Conservation (phyloP, 2,888 invertebrate species). For the Caenorhabditis wallacei region DNA sequence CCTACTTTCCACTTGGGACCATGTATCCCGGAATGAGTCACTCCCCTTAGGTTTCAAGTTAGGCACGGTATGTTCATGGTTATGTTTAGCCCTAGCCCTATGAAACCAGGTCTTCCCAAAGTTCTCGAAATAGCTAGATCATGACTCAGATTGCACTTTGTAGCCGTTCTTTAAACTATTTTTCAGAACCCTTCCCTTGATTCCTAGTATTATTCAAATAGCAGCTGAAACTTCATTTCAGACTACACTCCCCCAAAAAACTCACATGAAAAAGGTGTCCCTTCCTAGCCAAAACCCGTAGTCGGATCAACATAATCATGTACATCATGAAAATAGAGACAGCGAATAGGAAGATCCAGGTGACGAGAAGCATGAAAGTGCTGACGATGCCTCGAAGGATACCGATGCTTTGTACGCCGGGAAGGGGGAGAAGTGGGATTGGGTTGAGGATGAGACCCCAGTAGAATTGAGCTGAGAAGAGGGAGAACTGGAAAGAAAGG, state of each 20-base stretch:
- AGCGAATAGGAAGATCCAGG: constrained; percentile 40
- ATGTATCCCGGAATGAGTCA: no score
- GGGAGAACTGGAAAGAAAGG: constrained; percentile 21
- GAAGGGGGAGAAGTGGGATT: constrained; percentile 34
- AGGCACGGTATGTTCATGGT: no score
- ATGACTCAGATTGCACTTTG: no score
- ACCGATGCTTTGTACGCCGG: constrained; percentile 33
- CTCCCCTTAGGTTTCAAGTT: no score
- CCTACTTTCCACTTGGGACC: no score
- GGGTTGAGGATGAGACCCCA: constrained; percentile 46
- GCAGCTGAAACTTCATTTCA: neutral
- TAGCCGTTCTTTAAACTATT: no score
- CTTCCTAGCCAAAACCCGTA: constrained; percentile 31
- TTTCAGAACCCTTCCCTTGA: neutral
- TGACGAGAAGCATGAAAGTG: constrained; percentile 26
- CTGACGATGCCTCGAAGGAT: constrained; percentile 1
- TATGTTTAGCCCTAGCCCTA: no score
- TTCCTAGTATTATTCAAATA: neutral
- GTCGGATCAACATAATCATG: constrained; percentile 38
- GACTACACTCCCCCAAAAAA: neutral
- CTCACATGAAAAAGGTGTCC: constrained; percentile 26
- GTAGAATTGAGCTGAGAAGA: constrained; percentile 45
- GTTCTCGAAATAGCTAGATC: no score
- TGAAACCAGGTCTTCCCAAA: no score
- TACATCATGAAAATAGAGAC: constrained; percentile 49